A percentile compares a stretch with the other conserved stretches of the same genome.
Evolutionary conservation across 1,140 invertebrate species (phyloP).

Genomic region (Cyphomyrmex costatus): DNA sequence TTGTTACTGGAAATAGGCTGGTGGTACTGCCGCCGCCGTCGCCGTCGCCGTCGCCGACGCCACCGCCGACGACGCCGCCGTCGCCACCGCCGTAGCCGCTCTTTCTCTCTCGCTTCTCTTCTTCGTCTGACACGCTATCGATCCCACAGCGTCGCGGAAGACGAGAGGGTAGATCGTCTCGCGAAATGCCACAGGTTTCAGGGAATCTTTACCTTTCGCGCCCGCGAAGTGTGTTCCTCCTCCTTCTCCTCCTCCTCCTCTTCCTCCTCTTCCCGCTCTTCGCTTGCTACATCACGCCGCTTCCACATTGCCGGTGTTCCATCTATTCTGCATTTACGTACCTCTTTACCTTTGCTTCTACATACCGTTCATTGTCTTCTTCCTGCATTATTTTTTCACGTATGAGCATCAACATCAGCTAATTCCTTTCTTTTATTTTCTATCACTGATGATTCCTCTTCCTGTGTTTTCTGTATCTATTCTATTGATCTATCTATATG

Average conservation of each 20-base stretch:
- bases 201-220: constrained; percentile 73
- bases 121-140: constrained; percentile 75
- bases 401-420: constrained; percentile 26
- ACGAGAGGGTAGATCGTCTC: constrained; percentile 66
- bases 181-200: constrained; percentile 80
- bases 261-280: not conserved
- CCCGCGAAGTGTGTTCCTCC: constrained; percentile 66
- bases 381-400: constrained; percentile 24
- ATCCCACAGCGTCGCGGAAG: constrained; percentile 70
- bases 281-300: not conserved
- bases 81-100: constrained; percentile 60
- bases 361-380: constrained; percentile 45
- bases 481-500: not conserved
- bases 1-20: constrained; percentile 68
- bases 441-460: not conserved
- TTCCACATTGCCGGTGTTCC: constrained; percentile 42
- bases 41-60: constrained; percentile 22
- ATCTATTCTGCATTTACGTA: constrained; percentile 29
- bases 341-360: not conserved
- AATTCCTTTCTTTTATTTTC: not conserved
- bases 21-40: constrained; percentile 61
- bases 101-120: constrained; percentile 71
- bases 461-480: not conserved
- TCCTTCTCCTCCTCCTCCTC: not conserved
- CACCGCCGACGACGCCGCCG: constrained; percentile 23